Base-by-base conservation (phyloP, 2,888 invertebrate genomes). In the Leptopterna dolabrata region DNA sequence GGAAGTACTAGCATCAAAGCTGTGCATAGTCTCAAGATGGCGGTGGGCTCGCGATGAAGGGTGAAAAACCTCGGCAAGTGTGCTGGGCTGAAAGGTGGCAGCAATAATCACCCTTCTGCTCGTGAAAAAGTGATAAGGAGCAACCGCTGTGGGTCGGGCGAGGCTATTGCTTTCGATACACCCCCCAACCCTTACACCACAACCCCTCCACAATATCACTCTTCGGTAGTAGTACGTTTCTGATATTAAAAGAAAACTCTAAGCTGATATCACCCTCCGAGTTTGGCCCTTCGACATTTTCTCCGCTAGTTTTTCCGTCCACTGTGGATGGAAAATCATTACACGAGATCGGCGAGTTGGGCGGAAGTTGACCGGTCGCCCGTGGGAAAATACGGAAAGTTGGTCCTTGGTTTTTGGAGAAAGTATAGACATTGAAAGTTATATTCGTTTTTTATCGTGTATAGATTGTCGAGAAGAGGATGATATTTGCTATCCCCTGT, bases 201-300 rank as follows among this genome's bases (percentile, higher is more conserved):
- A 63, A 6, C 19, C 6, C 63, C 13, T 7, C 27, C 63, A 0
- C 63, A 9, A 63, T 63, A 63, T 63, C 63, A 63, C 63, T 63
- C 24, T 63, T 27, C 51, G 51, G 63, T n/a, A 63, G 24, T 13
- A 24, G 24, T 24, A 63, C 63, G 63, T 63, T 63, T 24, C 63
- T 63, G 63, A 63, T 63, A 63, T 63, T 63, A 63, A 63, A 63
- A 63, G 63, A 63, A 63, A 63, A 63, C 63, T 63, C 63, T 63
- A 63, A 63, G 63, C 63, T 63, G 63, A 63, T 63, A 63, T 63
- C 63, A 63, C 63, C 63, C 63, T 63, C 27, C 24, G 27, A 63
- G 63, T 63, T 63, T 63, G 63, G 63, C 24, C 63, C 24, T 63
- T 24, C 63, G 63, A 63, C 19, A 63, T 63, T 63, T 27, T 63